Evolutionary conservation across 2,113 vertebrate genomes (phyloP).

Genomic region (Taxidea taxus): DNA sequence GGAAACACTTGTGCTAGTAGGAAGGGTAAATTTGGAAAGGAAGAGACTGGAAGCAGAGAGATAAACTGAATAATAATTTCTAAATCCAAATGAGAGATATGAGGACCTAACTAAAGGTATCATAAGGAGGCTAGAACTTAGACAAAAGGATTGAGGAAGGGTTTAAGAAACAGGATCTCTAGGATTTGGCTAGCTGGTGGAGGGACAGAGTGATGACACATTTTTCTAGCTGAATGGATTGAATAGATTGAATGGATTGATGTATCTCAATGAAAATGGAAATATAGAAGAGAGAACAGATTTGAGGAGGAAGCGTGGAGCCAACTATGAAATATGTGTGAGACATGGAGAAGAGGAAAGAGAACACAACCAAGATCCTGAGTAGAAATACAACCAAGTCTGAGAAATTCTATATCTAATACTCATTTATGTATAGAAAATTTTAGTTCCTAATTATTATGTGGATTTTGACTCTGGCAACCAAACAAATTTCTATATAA

Average conservation of each 20-base stretch:
- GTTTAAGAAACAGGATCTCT: neutral
- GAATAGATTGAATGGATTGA: slow-evolving; percentile 17
- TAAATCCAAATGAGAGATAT: neutral
- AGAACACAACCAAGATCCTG: neutral
- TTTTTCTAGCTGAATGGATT: slow-evolving; percentile 13
- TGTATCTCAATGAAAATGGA: slow-evolving; percentile 33
- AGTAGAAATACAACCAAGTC: neutral
- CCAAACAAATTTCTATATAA: neutral
- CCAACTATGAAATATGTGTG: slow-evolving; percentile 41
- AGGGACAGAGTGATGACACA: neutral
- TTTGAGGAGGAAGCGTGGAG: slow-evolving; percentile 40
- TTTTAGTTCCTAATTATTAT: neutral
- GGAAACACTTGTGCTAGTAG: neutral
- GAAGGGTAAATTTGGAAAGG: neutral
- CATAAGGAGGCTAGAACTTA: neutral
- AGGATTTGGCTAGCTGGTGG: neutral
- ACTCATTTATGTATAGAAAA: neutral
- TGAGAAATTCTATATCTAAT: neutral
- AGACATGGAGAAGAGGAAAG: neutral
- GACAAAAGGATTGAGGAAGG: neutral
- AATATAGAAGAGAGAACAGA: slow-evolving; percentile 42
- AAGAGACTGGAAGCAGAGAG: neutral
- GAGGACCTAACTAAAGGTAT: neutral
- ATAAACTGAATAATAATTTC: neutral
- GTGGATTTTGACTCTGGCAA: neutral